Base-by-base conservation (phyloP, 2,113 vertebrate species). In the Camelus bactrianus region DNA sequence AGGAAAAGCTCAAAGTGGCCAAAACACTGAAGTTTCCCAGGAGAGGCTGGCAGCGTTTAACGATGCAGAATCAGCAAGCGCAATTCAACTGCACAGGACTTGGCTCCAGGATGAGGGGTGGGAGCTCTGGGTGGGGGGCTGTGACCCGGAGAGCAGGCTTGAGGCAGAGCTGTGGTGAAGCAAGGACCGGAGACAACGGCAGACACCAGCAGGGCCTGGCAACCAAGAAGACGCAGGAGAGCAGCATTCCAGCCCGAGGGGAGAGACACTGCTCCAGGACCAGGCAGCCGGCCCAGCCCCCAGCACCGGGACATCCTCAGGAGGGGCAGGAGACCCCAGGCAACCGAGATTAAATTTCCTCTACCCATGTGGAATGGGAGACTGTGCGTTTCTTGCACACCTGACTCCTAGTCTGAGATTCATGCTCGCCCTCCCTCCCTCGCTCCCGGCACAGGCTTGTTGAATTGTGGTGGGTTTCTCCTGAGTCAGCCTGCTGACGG, bases 31-130 rank as follows among this genome's bases (percentile, higher is more conserved):
- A 35, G 35, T 69, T 32, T 62, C 54, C 35, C 72, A 76, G 84
- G 54, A 62, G 19, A 46, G 13, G 6, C 10, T 56, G 24, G 20
- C 46, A 38, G 32, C 24, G 0, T 58, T 32, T 42, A 56, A 35
- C 0, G 0, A 20, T 35, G 35, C 24, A 58, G 17, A 30, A 42
- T n/a, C 48, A 46, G 26, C 4, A 13, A 52, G 42, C 46, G n/a
- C 26, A 24, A 30, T 19, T 28, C 42, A 38, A 19, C 11, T 82
- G 64, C 58, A 48, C 24, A 28, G 5, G 65, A 16, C 20, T 13
- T 35, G 42, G 12, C 17, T 75, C 58, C 9, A n/a, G 42, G 76
- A 52, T 7, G 1, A 46, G 0, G 0, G 38, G 8, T 11, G n/a
- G 35, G 54, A 60, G 19, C 24, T 62, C 92, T 32, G n/a, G 52